Evolutionary conservation across 1,140 invertebrate species (phyloP).

Genomic region (Cydia pomonella): DNA sequence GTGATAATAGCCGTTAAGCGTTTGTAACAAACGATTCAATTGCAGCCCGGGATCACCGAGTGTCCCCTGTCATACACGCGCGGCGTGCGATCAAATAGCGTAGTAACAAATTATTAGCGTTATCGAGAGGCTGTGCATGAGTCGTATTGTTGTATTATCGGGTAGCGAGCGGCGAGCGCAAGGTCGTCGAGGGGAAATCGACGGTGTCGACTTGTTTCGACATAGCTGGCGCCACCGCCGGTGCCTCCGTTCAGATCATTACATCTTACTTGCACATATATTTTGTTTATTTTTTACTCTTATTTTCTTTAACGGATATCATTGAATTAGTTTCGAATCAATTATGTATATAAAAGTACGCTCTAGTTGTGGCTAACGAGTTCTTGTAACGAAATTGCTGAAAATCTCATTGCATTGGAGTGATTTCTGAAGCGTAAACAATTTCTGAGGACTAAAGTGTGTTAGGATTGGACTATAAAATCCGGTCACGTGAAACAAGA

Average conservation of each 20-base stretch:
- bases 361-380: background rate
- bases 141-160: slow-evolving; percentile 62
- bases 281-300: background rate
- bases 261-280: slow-evolving; percentile 22
- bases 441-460: background rate
- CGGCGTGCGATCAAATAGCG: slow-evolving; percentile 20
- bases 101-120: slow-evolving; percentile 47
- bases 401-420: background rate
- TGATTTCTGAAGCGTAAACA: slow-evolving; percentile 1
- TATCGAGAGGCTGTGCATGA: slow-evolving; percentile 52
- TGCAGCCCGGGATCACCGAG: slow-evolving; percentile 20
- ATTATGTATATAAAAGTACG: background rate
- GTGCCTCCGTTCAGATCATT: slow-evolving; percentile 22
- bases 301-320: slow-evolving; percentile 9
- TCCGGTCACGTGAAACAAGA: slow-evolving; percentile 36
- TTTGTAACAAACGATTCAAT: slow-evolving; percentile 43
- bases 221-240: slow-evolving; percentile 44
- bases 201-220: slow-evolving; percentile 5
- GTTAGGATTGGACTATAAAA: background rate
- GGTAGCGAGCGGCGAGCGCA: slow-evolving; percentile 57
- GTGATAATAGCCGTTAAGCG: slow-evolving; percentile 41
- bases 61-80: slow-evolving; percentile 15
- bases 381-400: slow-evolving; percentile 1
- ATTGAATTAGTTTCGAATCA: background rate
- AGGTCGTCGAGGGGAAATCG: slow-evolving; percentile 77